Base-by-base conservation (phyloP, 2,113 vertebrate species). In the Myxocyprinus asiaticus region DNA sequence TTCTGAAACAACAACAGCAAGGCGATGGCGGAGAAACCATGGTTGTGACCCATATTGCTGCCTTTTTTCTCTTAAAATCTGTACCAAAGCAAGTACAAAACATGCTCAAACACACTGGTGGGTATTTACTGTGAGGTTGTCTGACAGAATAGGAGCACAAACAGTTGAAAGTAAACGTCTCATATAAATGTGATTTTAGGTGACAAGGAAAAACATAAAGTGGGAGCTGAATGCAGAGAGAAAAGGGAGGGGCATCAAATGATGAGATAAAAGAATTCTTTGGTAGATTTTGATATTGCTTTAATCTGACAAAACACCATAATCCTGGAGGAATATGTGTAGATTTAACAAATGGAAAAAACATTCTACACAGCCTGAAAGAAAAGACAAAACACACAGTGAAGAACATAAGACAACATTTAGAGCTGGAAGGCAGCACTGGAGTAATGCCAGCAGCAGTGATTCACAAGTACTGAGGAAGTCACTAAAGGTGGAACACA, bases 1-100 rank as follows among this genome's bases (percentile, higher is more conserved):
- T 67, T 65, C 77, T 71, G 77, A 51, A 76, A 69, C 72, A 61
- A 68, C 77, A 70, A 61, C 64, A 42, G 15, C n/a, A 33, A 22
- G 22, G 56, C 47, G 43, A 58, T 42, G 10, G 2, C 4, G 7
- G 65, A 63, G 51, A 33, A 33, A 33, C 22, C 22, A 33, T 33
- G 22, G 58, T 69, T 47, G 76, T 65, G 42, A 69, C 58, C 59
- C 42, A 43, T 79, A 76, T 22, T 11, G 12, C 11, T 47, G n/a
- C n/a, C 58, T 67, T 33, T 56, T 68, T 33, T 56, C 50, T 33
- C 15, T 43, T 15, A 44, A 56, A 56, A 56, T 6, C 3, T 56
- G 11, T 0, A 47, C 9, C 4, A 66, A 66, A 66, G 47, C 7
- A 53, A 15, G 67, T 42, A n/a, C 51, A 56, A 70, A 58, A 15